These are phyloP conservation scores for Aramus guarauna DNA, from an alignment of 2,113 vertebrate genomes.

Conservation along the genomic window DNA sequence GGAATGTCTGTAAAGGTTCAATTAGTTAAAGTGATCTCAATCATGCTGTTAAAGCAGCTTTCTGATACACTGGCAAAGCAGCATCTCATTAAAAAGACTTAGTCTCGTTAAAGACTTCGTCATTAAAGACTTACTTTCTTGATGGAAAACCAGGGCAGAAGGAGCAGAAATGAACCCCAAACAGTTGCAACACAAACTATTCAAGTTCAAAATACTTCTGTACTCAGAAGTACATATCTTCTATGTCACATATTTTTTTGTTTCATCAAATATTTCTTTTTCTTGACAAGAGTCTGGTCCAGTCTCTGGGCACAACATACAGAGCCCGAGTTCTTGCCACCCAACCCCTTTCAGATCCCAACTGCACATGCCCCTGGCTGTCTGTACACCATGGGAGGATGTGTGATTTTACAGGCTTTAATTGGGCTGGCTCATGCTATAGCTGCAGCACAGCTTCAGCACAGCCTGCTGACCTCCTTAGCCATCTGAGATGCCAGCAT, in stretches of 20 bases:
- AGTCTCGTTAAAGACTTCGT: not conserved
- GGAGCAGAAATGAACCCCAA: not conserved
- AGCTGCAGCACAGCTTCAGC: not conserved
- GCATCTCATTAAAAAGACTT: not conserved
- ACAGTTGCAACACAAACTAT: not conserved
- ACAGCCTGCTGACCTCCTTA: not conserved
- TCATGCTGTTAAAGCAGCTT: not conserved
- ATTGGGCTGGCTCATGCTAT: not conserved
- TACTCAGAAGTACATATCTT: not conserved
- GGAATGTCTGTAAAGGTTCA: not conserved
- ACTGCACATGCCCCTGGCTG: fast-evolving
- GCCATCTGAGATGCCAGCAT: not conserved
- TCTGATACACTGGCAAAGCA: not conserved
- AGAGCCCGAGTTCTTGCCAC: not conserved
- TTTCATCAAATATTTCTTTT: not conserved
- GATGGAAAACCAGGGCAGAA: not conserved
- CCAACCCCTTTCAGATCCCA: not conserved
- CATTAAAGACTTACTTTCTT: not conserved
- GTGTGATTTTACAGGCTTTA: not conserved
- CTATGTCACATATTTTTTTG: not conserved
- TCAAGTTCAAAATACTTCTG: not conserved
- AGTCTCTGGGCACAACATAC: no score
- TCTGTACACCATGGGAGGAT: not conserved
- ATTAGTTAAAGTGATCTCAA: not conserved
- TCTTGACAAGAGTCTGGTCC: not conserved